A percentile compares a stretch with the other conserved stretches of the same genome.
These are phyloP conservation scores for Halichoeres trimaculatus DNA, from an alignment of 2,113 vertebrate genomes.

Conservation along the genomic window DNA sequence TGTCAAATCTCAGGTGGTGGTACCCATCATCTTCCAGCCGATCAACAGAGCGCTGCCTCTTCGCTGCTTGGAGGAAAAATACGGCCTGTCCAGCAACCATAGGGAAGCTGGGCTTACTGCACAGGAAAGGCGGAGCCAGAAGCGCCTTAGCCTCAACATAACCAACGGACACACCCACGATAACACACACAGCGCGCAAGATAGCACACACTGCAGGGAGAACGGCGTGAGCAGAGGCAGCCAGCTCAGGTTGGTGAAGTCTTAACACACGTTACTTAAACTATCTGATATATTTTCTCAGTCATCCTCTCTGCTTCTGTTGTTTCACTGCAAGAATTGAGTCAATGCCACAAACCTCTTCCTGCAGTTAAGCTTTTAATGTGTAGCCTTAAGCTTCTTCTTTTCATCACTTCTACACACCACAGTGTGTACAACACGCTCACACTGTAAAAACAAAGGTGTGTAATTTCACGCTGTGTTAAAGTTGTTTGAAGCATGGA, in stretches of 20 bases:
- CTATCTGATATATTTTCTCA: neutral
- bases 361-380: constrained; percentile 27
- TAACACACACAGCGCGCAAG: constrained; percentile 53
- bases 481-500: neutral
- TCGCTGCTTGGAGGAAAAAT: constrained; percentile 92
- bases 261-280: neutral
- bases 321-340: neutral
- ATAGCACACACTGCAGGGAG: constrained; percentile 77
- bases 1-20: constrained; percentile 82
- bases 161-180: constrained; percentile 82
- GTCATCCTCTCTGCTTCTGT: neutral
- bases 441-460: constrained; percentile 27
- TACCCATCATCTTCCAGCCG: constrained; percentile 96
- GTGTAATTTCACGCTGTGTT: constrained; percentile 15
- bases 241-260: constrained; percentile 87
- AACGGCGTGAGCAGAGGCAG: constrained; percentile 79
- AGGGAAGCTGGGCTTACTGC: constrained; percentile 69
- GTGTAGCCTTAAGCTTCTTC: constrained; percentile 12
- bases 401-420: constrained; percentile 8
- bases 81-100: constrained; percentile 77
- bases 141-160: constrained; percentile 91
- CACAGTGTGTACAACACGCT: constrained; percentile 4
- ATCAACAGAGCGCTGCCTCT: constrained; percentile 92
- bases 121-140: constrained; percentile 83
- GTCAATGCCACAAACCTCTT: neutral